Base-by-base conservation (phyloP, 2,888 invertebrate species). In the Pyrgus malvae region DNA sequence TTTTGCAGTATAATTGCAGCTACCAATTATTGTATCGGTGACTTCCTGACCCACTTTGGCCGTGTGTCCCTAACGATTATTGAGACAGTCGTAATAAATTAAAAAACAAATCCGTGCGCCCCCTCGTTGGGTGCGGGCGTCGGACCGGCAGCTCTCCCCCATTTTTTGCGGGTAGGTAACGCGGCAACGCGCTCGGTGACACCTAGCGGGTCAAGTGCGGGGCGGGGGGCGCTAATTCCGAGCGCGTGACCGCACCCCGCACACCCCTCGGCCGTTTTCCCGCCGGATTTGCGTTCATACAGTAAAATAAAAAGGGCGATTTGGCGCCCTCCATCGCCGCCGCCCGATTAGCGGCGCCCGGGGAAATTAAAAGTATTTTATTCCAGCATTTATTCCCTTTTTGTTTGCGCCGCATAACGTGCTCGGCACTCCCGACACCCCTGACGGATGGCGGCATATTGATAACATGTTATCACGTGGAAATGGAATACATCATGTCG, bases 281-380 rank as follows among this genome's bases (percentile, higher is more conserved):
- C 84, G 83, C 82, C 83, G 87, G 85, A 87, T 87, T 87, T 86
- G 81, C 83, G 83, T 83, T 84, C 83, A 81, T 84, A 85, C 76
- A 82, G 83, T 80, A 80, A 85, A 88, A 87, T 86, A 87, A 86
- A 86, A 88, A 87, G 86, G 87, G 85, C 87, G 87, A 85, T 85
- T 85, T 84, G 81, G 82, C 80, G 82, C 85, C 85, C 87, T 85
- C 84, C 84, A 81, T 83, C 80, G 85, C 78, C 81, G 78, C 78
- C 74, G 80, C 76, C 81, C 86, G 87, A 88, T 88, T 88, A 88
- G 85, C 84, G 84, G 84, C 83, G 87, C 84, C 87, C 83, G 78
- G 88, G 87, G 88, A 87, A 88, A 88, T 88, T 88, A 88, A 87
- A 88, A 87, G 87, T 86, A 85, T 88, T 86, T 86, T 86, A 86